phyloP scores from a whole-genome alignment of 2,113 vertebrate genomes.

The Micromys minutus region DNA sequence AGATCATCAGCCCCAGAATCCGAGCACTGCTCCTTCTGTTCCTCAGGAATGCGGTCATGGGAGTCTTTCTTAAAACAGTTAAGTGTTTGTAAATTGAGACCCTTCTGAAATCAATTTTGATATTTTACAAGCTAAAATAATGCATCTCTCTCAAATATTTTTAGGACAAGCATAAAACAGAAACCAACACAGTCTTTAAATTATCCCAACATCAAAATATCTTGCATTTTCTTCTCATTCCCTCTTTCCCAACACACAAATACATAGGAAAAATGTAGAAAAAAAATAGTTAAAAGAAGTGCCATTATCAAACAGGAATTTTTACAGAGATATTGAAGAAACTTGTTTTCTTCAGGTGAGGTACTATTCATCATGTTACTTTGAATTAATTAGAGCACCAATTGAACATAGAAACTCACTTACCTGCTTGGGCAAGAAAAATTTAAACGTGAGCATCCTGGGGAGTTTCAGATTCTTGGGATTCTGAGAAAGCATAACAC shows the following conservation, averaged over 20 bases:
- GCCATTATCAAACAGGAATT: not conserved
- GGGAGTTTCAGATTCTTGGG: not conserved
- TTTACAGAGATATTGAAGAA: constrained; percentile 15
- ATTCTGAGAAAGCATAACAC: constrained; percentile 71
- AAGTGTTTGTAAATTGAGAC: not conserved
- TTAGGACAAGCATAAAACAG: constrained; percentile 30
- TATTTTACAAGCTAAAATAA: constrained; percentile 22
- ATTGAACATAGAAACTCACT: constrained; percentile 62
- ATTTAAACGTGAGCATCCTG: constrained; percentile 60
- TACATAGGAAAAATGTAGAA: not conserved
- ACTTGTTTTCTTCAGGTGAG: constrained; percentile 34
- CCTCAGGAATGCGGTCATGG: not conserved
- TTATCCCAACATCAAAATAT: constrained; percentile 27
- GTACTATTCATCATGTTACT: not conserved
- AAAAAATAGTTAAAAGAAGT: constrained; percentile 47
- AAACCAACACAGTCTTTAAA: constrained; percentile 26
- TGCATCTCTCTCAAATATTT: not conserved
- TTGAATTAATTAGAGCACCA: constrained; percentile 45
- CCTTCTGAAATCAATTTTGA: not conserved
- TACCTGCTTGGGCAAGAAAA: constrained; percentile 70
- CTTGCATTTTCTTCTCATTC: not conserved
- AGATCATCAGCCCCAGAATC: not conserved
- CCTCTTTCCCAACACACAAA: not conserved
- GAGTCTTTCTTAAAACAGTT: not conserved
- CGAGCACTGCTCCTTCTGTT: not conserved